Percentiles rank a stretch among this genome's conserved stretches.
These are phyloP conservation scores for Prunella himalayana DNA, from an alignment of 2,113 vertebrate species.

Conservation along the genomic window DNA sequence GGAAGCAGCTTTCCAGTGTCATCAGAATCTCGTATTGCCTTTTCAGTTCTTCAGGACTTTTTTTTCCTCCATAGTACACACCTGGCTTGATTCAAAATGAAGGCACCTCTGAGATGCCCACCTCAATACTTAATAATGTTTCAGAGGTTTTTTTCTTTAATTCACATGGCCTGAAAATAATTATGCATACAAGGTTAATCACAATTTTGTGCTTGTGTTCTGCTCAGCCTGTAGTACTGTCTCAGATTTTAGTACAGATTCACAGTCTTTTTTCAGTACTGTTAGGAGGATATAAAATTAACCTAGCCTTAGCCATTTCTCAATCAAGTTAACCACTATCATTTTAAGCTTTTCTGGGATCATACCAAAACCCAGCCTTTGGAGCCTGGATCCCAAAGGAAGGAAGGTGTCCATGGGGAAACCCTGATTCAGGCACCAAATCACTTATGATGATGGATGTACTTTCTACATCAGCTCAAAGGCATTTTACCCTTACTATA, in stretches of 20 bases:
- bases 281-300: background rate
- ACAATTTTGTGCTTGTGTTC: background rate
- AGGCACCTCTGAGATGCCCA: background rate
- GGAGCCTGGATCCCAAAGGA: background rate
- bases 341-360: background rate
- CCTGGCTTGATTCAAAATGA: background rate
- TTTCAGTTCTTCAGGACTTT: background rate
- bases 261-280: background rate
- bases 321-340: background rate
- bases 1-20: background rate
- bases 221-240: background rate
- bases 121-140: background rate
- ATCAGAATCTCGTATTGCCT: background rate
- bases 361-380: background rate
- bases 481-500: background rate
- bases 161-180: background rate
- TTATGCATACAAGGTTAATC: background rate
- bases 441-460: background rate
- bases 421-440: background rate
- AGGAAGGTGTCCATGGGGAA: background rate
- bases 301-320: background rate
- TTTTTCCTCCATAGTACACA: background rate
- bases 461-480: background rate
- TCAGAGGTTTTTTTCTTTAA: background rate
- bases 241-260: background rate